Percentiles rank a stretch among this genome's conserved stretches.
Evolutionary conservation across 2,113 vertebrate species (phyloP).

Genomic region (Bujurquina vittata): DNA sequence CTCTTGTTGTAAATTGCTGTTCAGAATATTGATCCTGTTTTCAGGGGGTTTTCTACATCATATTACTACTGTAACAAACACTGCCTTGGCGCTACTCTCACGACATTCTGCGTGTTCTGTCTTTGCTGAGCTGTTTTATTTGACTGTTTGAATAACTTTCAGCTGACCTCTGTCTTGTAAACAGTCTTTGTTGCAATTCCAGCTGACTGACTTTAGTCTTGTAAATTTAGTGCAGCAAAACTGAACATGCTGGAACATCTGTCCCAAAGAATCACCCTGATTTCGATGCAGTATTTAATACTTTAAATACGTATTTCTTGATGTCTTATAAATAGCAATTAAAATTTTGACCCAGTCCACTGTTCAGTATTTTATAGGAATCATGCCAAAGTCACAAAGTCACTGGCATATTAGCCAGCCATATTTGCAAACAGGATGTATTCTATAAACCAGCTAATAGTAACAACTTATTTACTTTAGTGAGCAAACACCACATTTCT

Average conservation of each 20-base stretch:
- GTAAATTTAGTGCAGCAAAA: not conserved
- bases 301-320: not conserved
- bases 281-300: not conserved
- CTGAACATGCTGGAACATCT: not conserved
- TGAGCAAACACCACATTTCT: not conserved
- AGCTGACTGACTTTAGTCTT: slow-evolving; percentile 1
- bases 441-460: not conserved
- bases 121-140: not conserved
- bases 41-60: not conserved
- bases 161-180: slow-evolving; percentile 31
- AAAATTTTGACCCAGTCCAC: not conserved
- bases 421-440: not conserved
- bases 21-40: not conserved
- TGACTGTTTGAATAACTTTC: slow-evolving; percentile 32
- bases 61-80: not conserved
- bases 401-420: not conserved
- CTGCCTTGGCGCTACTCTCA: not conserved
- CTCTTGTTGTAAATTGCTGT: slow-evolving; percentile 1
- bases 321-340: not conserved
- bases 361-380: not conserved
- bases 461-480: not conserved
- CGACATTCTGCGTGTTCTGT: not conserved
- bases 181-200: not conserved
- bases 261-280: not conserved
- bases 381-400: not conserved